Conservation (phyloP, 2,797 vertebrate genomes). For the Fratercula arctica region DNA sequence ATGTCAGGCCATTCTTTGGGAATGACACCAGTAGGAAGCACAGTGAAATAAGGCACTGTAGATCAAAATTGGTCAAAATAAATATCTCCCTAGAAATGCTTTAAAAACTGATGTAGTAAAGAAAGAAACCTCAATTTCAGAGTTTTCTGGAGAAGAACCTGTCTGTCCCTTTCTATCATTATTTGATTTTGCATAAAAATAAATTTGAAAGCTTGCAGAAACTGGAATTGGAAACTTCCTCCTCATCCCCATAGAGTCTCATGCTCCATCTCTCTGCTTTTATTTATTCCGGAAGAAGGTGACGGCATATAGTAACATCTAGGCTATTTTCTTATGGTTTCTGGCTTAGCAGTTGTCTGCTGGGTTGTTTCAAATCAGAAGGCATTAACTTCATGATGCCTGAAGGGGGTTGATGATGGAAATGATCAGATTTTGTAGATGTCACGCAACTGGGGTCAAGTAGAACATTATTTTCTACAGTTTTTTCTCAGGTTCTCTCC, state of each 20-base stretch:
- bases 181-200: background rate
- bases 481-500: background rate
- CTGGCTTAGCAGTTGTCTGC: background rate
- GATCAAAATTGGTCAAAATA: background rate
- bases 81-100: background rate
- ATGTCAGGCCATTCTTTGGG: background rate
- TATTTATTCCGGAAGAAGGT: background rate
- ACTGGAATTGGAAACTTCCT: background rate
- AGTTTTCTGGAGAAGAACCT: background rate
- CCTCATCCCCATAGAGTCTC: accelerated
- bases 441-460: background rate
- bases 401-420: background rate
- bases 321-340: background rate
- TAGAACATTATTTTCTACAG: background rate
- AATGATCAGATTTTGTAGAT: background rate
- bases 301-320: background rate
- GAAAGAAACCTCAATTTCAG: background rate
- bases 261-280: background rate
- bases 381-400: background rate
- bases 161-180: background rate
- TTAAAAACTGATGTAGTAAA: background rate
- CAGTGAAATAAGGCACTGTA: background rate
- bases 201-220: background rate
- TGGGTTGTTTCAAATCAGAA: background rate
- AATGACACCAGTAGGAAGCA: background rate